Percentiles rank a stretch among this genome's conserved stretches.
Evolutionary conservation across 2,113 vertebrate species (phyloP).

Genomic region (Bungarus multicinctus): DNA sequence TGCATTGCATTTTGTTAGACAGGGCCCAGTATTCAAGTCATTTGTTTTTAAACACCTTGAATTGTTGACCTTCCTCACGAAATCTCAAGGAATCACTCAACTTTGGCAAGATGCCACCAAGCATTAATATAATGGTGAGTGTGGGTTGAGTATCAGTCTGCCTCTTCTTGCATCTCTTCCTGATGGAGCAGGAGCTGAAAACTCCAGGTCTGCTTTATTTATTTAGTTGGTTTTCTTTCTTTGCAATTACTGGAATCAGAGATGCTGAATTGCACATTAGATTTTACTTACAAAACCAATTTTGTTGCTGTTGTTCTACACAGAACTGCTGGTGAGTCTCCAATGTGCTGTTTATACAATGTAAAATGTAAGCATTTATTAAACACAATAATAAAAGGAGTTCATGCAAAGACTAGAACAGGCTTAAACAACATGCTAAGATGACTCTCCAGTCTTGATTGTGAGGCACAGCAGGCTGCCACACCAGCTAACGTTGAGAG

Average conservation of each 20-base stretch:
- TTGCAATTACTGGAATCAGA: not conserved
- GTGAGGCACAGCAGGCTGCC: not conserved
- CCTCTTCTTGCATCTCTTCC: not conserved
- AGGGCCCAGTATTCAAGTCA: not conserved
- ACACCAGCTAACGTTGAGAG: not conserved
- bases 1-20: not conserved
- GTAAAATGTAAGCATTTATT: conserved; percentile 16
- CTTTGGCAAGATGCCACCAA: not conserved
- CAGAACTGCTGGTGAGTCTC: conserved; percentile 2
- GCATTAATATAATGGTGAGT: not conserved
- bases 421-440: not conserved
- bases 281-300: conserved; percentile 10
- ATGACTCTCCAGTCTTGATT: not conserved
- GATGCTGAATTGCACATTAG: not conserved
- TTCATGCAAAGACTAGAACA: not conserved
- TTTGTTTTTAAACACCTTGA: not conserved
- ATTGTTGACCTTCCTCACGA: not conserved
- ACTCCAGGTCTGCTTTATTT: not conserved
- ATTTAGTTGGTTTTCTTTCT: not conserved
- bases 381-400: conserved; percentile 7
- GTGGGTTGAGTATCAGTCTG: not conserved
- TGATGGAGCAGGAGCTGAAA: not conserved
- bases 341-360: not conserved
- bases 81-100: not conserved
- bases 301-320: not conserved